Conservation (phyloP, 1,140 invertebrate species). For the Bombus pascuorum region DNA sequence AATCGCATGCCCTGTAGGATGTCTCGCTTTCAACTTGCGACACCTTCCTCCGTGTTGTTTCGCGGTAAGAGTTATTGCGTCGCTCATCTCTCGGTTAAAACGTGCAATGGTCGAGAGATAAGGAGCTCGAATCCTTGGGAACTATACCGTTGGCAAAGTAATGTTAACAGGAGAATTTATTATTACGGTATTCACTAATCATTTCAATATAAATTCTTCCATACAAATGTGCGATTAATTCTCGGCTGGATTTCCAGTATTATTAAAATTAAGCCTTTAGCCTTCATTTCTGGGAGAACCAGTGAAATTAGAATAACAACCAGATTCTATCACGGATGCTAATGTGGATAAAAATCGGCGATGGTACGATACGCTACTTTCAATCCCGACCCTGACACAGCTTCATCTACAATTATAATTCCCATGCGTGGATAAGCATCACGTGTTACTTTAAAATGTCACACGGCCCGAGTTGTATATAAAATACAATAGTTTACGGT, state of each 20-base stretch:
- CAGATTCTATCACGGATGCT: neutral
- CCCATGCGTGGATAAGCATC: neutral
- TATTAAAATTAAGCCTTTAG: neutral
- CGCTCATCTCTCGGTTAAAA: neutral
- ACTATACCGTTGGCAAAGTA: constrained; percentile 1
- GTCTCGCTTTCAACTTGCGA: neutral
- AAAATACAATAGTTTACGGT: neutral
- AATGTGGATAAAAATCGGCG: neutral
- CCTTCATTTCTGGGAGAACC: neutral
- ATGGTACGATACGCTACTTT: neutral
- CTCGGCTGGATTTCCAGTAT: neutral
- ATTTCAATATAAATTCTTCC: neutral
- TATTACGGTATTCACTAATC: neutral
- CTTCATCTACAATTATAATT: constrained; percentile 26
- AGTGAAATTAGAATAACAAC: neutral
- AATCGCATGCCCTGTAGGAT: neutral
- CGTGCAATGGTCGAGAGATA: constrained; percentile 11
- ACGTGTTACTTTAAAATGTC: neutral
- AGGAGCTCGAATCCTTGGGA: neutral
- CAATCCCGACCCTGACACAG: neutral
- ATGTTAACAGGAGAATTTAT: constrained; percentile 13
- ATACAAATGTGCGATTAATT: neutral
- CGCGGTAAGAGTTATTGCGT: constrained; percentile 8
- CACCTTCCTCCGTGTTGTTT: neutral
- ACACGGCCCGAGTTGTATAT: neutral